Base-by-base conservation (phyloP, 2,888 invertebrate species). In the Dicyrtomina minuta region DNA sequence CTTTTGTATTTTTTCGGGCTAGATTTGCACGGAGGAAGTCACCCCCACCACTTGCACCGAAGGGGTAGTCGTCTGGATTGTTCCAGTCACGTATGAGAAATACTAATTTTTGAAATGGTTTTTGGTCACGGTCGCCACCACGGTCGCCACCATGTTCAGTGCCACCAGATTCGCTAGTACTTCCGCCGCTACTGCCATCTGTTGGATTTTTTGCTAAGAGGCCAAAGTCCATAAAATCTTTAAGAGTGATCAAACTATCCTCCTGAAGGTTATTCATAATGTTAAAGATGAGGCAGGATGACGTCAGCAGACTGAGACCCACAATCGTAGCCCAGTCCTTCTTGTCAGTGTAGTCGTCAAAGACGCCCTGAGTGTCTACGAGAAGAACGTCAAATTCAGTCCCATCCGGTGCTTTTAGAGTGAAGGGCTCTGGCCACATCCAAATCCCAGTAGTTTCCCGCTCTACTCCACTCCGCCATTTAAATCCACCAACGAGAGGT, bases 41-140 rank as follows among this genome's bases (percentile, higher is more conserved):
- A 78, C 88, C 87, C 0, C 99, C 99, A 6, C 99, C 99, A 0
- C 88, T 84, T 0, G 90, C 88, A 0, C 99, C 99, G 83, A 96
- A 99, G 5, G 83, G 82, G 43, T 41, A 66, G 83, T 97, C 96
- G 83, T 98, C 97, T 0, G 97, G 97, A 83, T 92, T 97, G 83
- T 94, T 92, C 97, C 97, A 98, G 84, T 98, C 98, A 56, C 95
- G 84, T 33, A 96, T 91, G n/a, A 96, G 85, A 83, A 96, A 95
- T 82, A 92, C 90, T 65, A 96, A 84, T 80, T 90, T 87, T 83
- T 96, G 93, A 84, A 93, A 92, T 15, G n/a, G 15, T 17, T 46
- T 46, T n/a, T n/a, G n/a, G 46, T 46, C 46, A 43, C n/a, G n/a
- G n/a, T n/a, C n/a, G n/a, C n/a, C n/a, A n/a, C n/a, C n/a, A n/a